Conservation (phyloP, 2,113 vertebrate genomes). For the Scophthalmus maximus region DNA sequence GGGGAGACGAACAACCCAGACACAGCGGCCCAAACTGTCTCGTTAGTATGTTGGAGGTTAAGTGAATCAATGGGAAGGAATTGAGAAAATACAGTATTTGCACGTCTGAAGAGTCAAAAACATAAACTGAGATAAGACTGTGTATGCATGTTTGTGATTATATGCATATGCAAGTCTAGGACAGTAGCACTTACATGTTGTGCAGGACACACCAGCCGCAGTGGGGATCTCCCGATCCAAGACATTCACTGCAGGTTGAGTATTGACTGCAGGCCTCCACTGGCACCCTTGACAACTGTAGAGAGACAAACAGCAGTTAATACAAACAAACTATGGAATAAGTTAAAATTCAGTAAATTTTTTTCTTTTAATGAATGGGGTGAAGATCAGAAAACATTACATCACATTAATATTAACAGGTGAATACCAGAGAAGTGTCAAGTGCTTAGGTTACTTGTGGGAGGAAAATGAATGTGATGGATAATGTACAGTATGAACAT, state of each 20-base stretch:
- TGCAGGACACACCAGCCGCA: conserved; percentile 99
- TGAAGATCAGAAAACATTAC: background rate
- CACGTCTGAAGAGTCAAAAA: background rate
- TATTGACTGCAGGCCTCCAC: conserved; percentile 95
- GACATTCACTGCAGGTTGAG: conserved; percentile 89
- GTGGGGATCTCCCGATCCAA: conserved; percentile 96
- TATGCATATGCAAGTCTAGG: background rate
- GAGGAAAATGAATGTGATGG: no score
- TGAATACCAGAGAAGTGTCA: background rate
- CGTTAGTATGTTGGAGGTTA: background rate
- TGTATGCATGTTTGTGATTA: background rate
- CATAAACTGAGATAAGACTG: background rate
- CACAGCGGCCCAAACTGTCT: conserved; percentile 14
- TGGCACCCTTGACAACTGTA: conserved; percentile 91
- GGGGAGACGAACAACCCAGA: conserved; percentile 42
- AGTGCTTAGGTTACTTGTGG: no score
- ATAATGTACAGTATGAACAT: no score
- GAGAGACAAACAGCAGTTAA: conserved; percentile 7
- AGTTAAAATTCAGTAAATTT: no score
- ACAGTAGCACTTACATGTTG: conserved; percentile 90
- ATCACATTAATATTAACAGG: no score
- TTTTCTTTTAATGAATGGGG: background rate
- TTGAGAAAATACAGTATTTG: background rate
- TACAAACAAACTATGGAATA: background rate
- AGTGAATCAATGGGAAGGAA: background rate